Percentiles rank a stretch among this genome's conserved stretches.
Evolutionary conservation across 1,140 invertebrate genomes (phyloP).

Genomic region (Drosophila guanche): DNA sequence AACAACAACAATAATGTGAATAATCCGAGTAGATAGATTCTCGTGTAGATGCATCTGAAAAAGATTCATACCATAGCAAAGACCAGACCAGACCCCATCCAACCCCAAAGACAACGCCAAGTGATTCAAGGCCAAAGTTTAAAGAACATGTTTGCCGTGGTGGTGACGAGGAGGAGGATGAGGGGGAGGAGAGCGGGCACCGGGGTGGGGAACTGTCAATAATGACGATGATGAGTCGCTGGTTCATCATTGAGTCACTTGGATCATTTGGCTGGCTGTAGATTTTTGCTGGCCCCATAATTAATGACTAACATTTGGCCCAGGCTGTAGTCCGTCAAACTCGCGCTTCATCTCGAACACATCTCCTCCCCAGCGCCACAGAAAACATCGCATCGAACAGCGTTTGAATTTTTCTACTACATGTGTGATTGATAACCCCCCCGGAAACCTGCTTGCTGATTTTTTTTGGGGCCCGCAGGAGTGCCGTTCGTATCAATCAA

Average conservation of each 20-base stretch:
- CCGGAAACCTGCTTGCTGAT: neutral
- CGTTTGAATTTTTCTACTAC: conserved; percentile 55
- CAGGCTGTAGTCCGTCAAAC: conserved; percentile 79
- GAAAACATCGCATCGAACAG: conserved; percentile 23
- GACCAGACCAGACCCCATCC: conserved; percentile 28
- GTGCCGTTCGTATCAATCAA: conserved; percentile 56
- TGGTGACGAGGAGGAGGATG: neutral
- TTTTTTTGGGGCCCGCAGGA: conserved; percentile 41
- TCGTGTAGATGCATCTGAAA: conserved; percentile 44
- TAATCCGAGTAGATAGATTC: conserved; percentile 21
- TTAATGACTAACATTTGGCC: conserved; percentile 80
- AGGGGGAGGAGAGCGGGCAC: neutral
- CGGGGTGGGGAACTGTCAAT: conserved; percentile 56
- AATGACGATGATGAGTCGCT: conserved; percentile 77
- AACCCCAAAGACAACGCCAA: conserved; percentile 45
- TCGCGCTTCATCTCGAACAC: conserved; percentile 68
- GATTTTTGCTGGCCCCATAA: conserved; percentile 60
- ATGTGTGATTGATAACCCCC: conserved; percentile 78
- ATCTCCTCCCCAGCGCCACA: neutral
- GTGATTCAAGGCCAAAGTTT: conserved; percentile 76
- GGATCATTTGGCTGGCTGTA: conserved; percentile 48
- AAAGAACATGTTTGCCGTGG: conserved; percentile 68
- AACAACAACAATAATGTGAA: conserved; percentile 69
- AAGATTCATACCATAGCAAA: conserved; percentile 50
- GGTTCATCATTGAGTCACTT: conserved; percentile 48